Evolutionary conservation across 2,888 invertebrate genomes (phyloP).

Genomic region (Volucella bombylans): DNA sequence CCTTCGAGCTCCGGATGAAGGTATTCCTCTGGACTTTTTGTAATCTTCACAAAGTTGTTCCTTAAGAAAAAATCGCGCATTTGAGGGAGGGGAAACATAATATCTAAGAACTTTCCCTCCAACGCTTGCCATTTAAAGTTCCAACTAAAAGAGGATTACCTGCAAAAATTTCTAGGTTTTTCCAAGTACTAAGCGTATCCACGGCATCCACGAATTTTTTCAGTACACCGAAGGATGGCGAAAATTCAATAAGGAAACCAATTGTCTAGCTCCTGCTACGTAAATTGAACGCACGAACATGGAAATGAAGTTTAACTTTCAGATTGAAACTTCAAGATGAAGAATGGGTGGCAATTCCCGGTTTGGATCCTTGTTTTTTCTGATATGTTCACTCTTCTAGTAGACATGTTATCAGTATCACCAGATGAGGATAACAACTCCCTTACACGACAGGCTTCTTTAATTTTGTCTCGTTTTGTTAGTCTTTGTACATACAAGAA

Average conservation of each 20-base stretch:
- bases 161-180: not conserved
- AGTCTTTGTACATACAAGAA: conserved; percentile 4
- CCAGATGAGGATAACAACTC: conserved; percentile 25
- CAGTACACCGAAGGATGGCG: not conserved
- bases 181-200: no score
- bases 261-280: not conserved
- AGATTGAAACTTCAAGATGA: not conserved
- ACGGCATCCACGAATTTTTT: not conserved
- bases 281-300: conserved; percentile 11
- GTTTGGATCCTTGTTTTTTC: conserved; percentile 7
- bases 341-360: conserved; percentile 4
- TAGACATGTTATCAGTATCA: conserved; percentile 25
- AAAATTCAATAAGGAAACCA: conserved; percentile 13
- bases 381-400: not conserved
- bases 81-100: conserved; percentile 12
- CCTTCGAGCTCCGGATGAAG: conserved; percentile 9
- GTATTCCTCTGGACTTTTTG: conserved; percentile 31
- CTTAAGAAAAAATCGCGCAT: conserved; percentile 8
- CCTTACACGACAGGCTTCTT: conserved; percentile 21
- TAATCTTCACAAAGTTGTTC: conserved; percentile 44
- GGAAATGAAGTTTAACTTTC: not conserved
- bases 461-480: conserved; percentile 39
- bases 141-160: not conserved
- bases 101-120: conserved; percentile 34
- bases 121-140: not conserved